These are phyloP conservation scores for Vireo griseus DNA, from an alignment of 2,797 vertebrate genomes.

Conservation along the genomic window DNA sequence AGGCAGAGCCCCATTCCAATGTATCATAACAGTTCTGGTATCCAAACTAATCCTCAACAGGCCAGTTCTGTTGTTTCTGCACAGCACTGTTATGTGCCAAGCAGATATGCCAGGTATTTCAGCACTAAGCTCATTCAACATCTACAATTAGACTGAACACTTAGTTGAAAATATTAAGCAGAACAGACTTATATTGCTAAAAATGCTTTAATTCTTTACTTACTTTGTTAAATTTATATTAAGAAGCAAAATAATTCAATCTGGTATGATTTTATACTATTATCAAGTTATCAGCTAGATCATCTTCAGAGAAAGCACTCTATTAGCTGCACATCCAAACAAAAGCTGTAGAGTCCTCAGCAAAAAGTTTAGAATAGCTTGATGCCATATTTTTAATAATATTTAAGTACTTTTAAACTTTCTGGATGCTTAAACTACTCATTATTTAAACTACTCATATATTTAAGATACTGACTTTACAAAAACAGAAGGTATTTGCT, in stretches of 20 bases:
- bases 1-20: not conserved
- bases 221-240: not conserved
- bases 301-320: not conserved
- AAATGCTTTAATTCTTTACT: not conserved
- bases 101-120: not conserved
- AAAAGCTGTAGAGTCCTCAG: not conserved
- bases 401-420: not conserved
- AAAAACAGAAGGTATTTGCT: not conserved
- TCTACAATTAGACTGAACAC: not conserved
- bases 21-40: not conserved
- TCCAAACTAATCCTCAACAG: not conserved
- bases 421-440: not conserved
- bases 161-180: not conserved
- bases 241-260: not conserved
- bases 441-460: not conserved
- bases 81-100: not conserved
- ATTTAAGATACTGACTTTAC: not conserved
- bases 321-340: not conserved
- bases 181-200: not conserved
- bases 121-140: not conserved
- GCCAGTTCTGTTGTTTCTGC: not conserved
- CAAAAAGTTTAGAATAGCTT: not conserved
- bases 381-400: not conserved
- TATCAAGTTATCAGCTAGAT: not conserved
- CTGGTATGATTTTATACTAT: not conserved